Base-by-base conservation (phyloP, 2,797 vertebrate genomes). In the Kryptolebias ocellatus region DNA sequence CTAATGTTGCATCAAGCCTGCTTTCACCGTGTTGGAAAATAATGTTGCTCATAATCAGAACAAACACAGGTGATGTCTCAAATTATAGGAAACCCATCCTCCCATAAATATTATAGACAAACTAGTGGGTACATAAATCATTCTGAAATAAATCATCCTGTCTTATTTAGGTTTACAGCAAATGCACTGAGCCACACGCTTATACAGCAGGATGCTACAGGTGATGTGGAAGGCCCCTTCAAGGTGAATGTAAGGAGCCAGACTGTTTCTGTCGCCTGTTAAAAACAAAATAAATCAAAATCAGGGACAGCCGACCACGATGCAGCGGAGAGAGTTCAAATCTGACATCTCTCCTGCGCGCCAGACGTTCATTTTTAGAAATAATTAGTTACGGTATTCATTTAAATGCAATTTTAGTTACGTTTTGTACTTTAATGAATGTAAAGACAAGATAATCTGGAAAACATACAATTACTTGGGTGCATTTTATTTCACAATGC, bases 261-360 rank as follows among this genome's bases (percentile, higher is more conserved):
- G 47, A 73, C 34, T 16, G 28, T 66, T 69, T 77, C 70, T 79
- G n/a, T n/a, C n/a, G n/a, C n/a, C n/a, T n/a, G 60, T 78, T 78
- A 75, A 72, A 79, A 71, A 88, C 70, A 76, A 83, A 49, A 79
- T 53, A 67, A 86, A 90, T 87, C 80, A 83, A 90, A 87, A 91
- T 83, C 63, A 84, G 74, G 34, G 64, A 81, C 53, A 83, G 70
- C 60, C 82, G 76, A 87, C 78, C 84, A 79, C 64, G 73, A 87
- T 66, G 72, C 68, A 53, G 56, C 53, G 16, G 51, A 61, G 54
- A 76, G 76, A 58, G 81, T 80, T 76, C 45, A 68, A 76, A 74
- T 76, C 63, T 57, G 57, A 64, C 77, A 58, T 76, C 65, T 72
- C 73, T 64, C 50, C 67, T 55, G 51, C 39, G 44, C 76, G 50